Percentiles rank a stretch among this genome's conserved stretches.
phyloP scores from a whole-genome alignment of 1,140 invertebrate genomes.

The Argopecten irradians region DNA sequence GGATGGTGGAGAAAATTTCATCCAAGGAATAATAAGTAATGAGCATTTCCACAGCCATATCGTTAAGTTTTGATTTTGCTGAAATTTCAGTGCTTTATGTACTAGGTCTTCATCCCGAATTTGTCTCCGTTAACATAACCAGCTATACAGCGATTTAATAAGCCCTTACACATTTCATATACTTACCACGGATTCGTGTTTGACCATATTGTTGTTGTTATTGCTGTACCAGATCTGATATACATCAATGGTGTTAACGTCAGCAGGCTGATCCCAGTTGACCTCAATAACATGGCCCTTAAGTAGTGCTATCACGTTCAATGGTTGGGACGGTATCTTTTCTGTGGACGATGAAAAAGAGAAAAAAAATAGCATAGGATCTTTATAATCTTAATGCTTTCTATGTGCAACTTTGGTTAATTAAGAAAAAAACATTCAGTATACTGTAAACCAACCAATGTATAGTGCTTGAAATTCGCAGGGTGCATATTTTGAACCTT shows the following conservation, averaged over 20 bases:
- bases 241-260: neutral
- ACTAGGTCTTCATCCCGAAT: too few relatives aligned
- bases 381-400: neutral
- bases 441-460: neutral
- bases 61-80: too few relatives aligned
- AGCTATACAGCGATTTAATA: too few relatives aligned
- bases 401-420: neutral
- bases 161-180: too few relatives aligned
- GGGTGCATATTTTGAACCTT: neutral
- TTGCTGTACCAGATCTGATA: neutral
- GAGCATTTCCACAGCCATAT: too few relatives aligned
- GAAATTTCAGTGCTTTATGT: too few relatives aligned
- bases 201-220: neutral
- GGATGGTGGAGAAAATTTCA: too few relatives aligned
- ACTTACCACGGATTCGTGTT: neutral
- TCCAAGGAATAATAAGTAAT: too few relatives aligned
- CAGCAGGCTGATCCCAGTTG: conserved; percentile 35
- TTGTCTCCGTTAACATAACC: too few relatives aligned
- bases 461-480: neutral
- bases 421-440: neutral
- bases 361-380: neutral
- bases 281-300: conserved; percentile 37
- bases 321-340: conserved; percentile 36
- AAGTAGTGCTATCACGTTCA: conserved; percentile 28
- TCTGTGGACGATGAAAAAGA: conserved; percentile 20